A percentile compares a stretch with the other conserved stretches of the same genome.
Conservation (phyloP, 1,140 invertebrate genomes). For the Homarus americanus region DNA sequence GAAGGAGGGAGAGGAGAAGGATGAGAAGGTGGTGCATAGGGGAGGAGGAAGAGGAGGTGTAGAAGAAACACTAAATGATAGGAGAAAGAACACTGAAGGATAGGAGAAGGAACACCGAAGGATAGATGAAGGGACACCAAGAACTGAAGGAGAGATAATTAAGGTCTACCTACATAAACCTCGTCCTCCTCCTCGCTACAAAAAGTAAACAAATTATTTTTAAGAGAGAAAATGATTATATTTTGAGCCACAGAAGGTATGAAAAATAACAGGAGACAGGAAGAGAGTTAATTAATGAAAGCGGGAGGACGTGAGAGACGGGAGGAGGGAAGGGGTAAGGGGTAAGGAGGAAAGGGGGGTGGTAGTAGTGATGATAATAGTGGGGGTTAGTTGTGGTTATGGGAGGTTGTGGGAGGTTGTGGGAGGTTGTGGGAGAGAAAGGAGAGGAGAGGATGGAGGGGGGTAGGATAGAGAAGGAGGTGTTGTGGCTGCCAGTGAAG, state of each 20-base stretch:
- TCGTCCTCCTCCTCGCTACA: too few relatives aligned
- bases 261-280: slow-evolving; percentile 25
- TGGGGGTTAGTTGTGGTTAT: too few relatives aligned
- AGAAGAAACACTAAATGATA: not conserved
- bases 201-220: not conserved
- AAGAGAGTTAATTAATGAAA: slow-evolving; percentile 35
- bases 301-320: slow-evolving; percentile 26
- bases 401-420: too few relatives aligned
- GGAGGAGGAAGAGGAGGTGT: not conserved
- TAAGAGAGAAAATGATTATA: not conserved
- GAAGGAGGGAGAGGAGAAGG: not conserved
- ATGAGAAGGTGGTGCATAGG: not conserved
- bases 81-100: too few relatives aligned
- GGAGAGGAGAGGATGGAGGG: not conserved
- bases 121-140: too few relatives aligned
- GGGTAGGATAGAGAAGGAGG: not conserved
- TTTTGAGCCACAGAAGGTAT: not conserved
- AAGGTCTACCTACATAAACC: too few relatives aligned
- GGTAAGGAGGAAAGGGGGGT: slow-evolving; percentile 12
- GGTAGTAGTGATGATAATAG: not conserved
- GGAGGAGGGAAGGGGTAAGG: not conserved
- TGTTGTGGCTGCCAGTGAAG: too few relatives aligned
- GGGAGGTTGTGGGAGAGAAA: too few relatives aligned
- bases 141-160: not conserved
- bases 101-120: not conserved